phyloP scores from a whole-genome alignment of 2,113 vertebrate genomes.

The Ochotona princeps region DNA sequence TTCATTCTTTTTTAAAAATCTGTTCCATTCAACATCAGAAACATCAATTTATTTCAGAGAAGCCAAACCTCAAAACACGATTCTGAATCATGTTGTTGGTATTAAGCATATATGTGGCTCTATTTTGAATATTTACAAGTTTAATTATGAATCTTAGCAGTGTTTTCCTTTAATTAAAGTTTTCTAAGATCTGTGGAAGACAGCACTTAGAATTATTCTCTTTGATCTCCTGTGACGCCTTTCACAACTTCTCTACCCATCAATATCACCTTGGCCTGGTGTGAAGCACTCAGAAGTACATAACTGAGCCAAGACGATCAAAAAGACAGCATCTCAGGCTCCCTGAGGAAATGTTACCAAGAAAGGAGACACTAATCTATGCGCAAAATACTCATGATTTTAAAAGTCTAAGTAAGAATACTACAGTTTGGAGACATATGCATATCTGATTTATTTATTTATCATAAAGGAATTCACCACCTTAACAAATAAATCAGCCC shows the following conservation, averaged over 20 bases:
- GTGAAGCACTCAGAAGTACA: neutral
- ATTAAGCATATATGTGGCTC: neutral
- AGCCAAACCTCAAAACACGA: neutral
- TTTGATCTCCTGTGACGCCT: neutral
- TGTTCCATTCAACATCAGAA: conserved; percentile 84
- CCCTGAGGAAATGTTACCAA: neutral
- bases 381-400: neutral
- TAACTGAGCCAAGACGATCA: neutral
- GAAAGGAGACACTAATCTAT: neutral
- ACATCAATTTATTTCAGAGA: conserved; percentile 39
- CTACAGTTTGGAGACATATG: neutral
- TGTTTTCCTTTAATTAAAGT: neutral
- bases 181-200: neutral
- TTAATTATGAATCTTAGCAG: neutral
- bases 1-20: conserved; percentile 83
- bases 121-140: neutral
- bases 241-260: neutral
- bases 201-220: neutral
- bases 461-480: neutral
- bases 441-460: conserved; percentile 24
- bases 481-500: neutral
- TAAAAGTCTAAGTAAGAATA: neutral
- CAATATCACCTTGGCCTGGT: neutral
- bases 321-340: neutral
- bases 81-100: neutral